Evolutionary conservation across 2,888 invertebrate genomes (phyloP).

Genomic region (Himalopsyche anomala): DNA sequence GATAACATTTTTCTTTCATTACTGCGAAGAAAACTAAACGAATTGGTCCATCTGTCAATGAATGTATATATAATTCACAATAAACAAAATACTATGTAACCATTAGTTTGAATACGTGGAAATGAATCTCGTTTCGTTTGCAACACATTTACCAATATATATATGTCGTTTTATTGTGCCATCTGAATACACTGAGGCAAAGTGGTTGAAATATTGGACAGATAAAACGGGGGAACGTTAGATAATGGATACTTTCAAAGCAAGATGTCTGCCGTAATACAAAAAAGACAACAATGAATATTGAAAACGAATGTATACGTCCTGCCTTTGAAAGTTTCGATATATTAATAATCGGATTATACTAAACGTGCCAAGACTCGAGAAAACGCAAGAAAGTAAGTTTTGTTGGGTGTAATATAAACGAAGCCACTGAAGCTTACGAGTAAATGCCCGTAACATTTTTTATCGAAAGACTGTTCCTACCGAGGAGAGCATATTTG

Average conservation of each 20-base stretch:
- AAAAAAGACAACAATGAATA: not conserved
- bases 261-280: not conserved
- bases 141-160: not conserved
- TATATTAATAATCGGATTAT: constrained; percentile 5
- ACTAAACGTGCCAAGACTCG: not conserved
- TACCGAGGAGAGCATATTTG: too few species aligned
- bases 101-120: not conserved
- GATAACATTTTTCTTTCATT: too few species aligned
- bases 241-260: constrained; percentile 19
- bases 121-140: not conserved
- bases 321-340: too few species aligned
- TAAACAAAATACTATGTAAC: too few species aligned
- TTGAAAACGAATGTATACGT: not conserved
- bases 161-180: not conserved
- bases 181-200: not conserved
- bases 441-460: too few species aligned
- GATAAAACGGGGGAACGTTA: constrained; percentile 1
- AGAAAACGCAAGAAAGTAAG: too few species aligned
- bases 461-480: too few species aligned
- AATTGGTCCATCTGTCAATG: too few species aligned
- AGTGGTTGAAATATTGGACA: constrained; percentile 39
- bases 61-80: too few species aligned
- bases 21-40: too few species aligned
- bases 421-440: too few species aligned
- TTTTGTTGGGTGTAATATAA: too few species aligned